Base-by-base conservation (phyloP, 2,888 invertebrate species). In the Drosophila paramelanica region DNA sequence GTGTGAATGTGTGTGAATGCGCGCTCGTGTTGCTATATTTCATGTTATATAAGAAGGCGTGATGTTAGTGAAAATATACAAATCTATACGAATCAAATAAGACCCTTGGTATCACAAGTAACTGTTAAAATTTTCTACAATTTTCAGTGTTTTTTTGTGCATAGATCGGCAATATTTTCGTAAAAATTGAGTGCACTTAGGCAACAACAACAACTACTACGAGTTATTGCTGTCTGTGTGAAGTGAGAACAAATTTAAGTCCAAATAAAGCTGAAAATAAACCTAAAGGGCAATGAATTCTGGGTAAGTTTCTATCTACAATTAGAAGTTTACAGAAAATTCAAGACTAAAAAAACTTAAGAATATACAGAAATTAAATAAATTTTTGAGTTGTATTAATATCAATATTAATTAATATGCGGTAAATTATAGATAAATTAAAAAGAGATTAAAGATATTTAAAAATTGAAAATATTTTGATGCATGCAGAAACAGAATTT, bases 91-190 rank as follows among this genome's bases (percentile, higher is more conserved):
- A 39, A 33, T 36, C 46, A 39, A 14, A 17, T 10, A 45, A 20
- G 11, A 60, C 38, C 17, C 14, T 51, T 42, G 13, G 57, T 51
- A 14, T 31, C 39, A 31, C 39, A 62, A n/a, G n/a, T n/a, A 60
- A 33, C 47, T 62, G 49, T 45, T 46, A 14, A 62, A 53, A 67
- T 83, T 65, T 69, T 67, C 51, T 60, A 69, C 69, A 45, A 79
- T 77, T 79, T 85, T 82, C 80, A 85, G 85, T 85, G 85, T 64
- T 85, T 88, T 72, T 86, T 67, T 86, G 73, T 73, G 87, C 80
- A 60, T 85, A 89, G 66, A 67, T 67, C 58, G 45, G 62, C 66
- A 66, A 62, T 47, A 65, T 67, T 59, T 87, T 70, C 73, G 64
- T 71, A 67, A 61, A 80, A 80, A 68, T 65, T 70, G 69, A 66